phyloP scores from a whole-genome alignment of 1,140 invertebrate genomes.

The Acromyrmex heyeri region DNA sequence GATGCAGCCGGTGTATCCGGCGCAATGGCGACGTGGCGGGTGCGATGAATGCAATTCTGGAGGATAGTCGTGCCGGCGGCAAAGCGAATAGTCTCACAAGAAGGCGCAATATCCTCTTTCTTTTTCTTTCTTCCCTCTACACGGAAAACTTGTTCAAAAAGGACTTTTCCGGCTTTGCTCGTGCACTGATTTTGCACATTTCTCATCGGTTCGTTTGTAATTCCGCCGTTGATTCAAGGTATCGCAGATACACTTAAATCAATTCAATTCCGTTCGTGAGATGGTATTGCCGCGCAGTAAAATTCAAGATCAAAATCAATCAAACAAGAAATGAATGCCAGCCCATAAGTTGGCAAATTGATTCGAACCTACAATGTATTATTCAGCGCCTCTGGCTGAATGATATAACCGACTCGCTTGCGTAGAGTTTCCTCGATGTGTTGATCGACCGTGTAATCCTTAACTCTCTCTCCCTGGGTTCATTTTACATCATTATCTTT shows the following conservation, averaged over 20 bases:
- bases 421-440: conserved; percentile 22
- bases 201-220: conserved; percentile 10
- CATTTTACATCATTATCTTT: conserved; percentile 54
- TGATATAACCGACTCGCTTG: conserved; percentile 32
- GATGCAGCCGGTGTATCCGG: conserved; percentile 36
- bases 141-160: conserved; percentile 16
- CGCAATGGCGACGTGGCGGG: background rate
- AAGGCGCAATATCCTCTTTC: background rate
- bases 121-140: background rate
- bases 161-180: conserved; percentile 7
- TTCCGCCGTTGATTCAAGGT: conserved; percentile 20
- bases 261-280: conserved; percentile 16
- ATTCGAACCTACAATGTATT: conserved; percentile 41
- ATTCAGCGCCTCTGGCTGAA: conserved; percentile 1
- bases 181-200: background rate
- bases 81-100: background rate
- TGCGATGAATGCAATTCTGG: conserved; percentile 7
- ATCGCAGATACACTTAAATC: conserved; percentile 36
- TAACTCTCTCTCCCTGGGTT: conserved; percentile 16
- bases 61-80: conserved; percentile 41
- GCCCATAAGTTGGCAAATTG: background rate
- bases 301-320: conserved; percentile 25
- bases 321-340: conserved; percentile 18
- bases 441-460: conserved; percentile 29
- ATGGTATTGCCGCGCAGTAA: conserved; percentile 1